These are phyloP conservation scores for Phyllotis vaccarum DNA, from an alignment of 2,797 vertebrate genomes.

Conservation along the genomic window DNA sequence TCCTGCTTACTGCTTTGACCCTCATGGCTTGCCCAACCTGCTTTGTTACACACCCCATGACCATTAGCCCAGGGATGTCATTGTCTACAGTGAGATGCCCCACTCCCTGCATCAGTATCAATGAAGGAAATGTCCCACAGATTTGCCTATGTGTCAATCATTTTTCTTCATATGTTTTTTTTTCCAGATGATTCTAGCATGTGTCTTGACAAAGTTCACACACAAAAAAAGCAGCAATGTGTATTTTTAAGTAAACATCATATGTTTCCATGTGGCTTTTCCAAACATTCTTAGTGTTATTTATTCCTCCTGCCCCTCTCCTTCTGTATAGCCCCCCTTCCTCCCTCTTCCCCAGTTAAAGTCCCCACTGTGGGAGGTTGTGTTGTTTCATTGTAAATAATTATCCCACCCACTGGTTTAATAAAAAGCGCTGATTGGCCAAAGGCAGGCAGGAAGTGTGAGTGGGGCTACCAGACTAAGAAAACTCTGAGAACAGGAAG, in stretches of 20 bases:
- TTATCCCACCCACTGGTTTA: too few species aligned
- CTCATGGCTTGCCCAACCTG: not conserved
- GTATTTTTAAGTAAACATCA: not conserved
- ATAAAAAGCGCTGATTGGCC: too few species aligned
- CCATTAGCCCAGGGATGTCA: not conserved
- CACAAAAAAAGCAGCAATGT: too few species aligned
- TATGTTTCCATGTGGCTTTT: not conserved
- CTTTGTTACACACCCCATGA: not conserved
- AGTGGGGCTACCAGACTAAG: too few species aligned
- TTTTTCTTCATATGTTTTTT: not conserved
- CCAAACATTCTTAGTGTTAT: not conserved
- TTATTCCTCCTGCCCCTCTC: not conserved
- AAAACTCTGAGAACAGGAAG: too few species aligned
- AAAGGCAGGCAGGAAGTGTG: too few species aligned
- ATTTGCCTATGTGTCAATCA: not conserved
- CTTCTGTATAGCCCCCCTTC: not conserved
- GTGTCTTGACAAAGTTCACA: not conserved
- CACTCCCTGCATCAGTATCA: not conserved
- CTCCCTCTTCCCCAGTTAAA: not conserved
- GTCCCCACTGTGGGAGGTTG: too few species aligned
- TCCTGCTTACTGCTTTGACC: not conserved
- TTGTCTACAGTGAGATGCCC: too few species aligned
- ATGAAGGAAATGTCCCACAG: not conserved
- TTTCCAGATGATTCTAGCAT: not conserved
- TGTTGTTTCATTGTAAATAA: too few species aligned